These are phyloP conservation scores for Petromus typicus DNA, from an alignment of 2,113 vertebrate species.

Conservation along the genomic window DNA sequence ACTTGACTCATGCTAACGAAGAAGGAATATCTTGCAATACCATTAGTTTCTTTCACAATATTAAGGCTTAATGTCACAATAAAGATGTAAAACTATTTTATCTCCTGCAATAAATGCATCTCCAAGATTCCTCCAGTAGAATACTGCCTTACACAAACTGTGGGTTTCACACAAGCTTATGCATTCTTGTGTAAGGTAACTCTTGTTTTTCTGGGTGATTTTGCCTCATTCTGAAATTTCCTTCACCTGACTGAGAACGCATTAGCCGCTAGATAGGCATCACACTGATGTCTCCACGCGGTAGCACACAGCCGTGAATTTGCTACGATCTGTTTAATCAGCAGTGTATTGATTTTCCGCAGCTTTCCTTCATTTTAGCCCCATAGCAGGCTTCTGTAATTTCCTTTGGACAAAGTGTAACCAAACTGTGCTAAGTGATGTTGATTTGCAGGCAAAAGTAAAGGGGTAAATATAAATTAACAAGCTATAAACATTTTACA, in stretches of 20 bases:
- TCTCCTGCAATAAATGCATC: conserved; percentile 69
- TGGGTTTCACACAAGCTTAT: conserved; percentile 71
- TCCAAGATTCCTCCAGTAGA: conserved; percentile 67
- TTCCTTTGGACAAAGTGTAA: conserved; percentile 92
- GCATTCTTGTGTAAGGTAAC: conserved; percentile 76
- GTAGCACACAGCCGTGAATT: conserved; percentile 94
- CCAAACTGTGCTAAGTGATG: conserved; percentile 94
- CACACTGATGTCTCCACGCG: conserved; percentile 92
- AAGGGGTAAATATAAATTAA: conserved; percentile 94
- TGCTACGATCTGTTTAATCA: conserved; percentile 96
- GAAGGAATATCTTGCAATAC: conserved; percentile 65
- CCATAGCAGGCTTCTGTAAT: conserved; percentile 92
- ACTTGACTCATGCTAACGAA: conserved; percentile 74
- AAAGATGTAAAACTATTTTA: conserved; percentile 62
- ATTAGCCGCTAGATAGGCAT: conserved; percentile 90
- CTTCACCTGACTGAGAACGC: conserved; percentile 87
- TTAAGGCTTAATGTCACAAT: conserved; percentile 73
- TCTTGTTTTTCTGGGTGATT: conserved; percentile 84
- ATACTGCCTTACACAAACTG: conserved; percentile 71
- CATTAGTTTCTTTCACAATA: conserved; percentile 80
- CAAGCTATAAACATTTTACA: conserved; percentile 94
- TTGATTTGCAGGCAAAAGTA: conserved; percentile 94
- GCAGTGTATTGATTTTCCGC: conserved; percentile 93
- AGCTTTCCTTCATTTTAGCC: conserved; percentile 93
- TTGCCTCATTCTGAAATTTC: conserved; percentile 86